A percentile compares a stretch with the other conserved stretches of the same genome.
Evolutionary conservation across 1,140 invertebrate species (phyloP).

Genomic region (Hycleus cichorii): DNA sequence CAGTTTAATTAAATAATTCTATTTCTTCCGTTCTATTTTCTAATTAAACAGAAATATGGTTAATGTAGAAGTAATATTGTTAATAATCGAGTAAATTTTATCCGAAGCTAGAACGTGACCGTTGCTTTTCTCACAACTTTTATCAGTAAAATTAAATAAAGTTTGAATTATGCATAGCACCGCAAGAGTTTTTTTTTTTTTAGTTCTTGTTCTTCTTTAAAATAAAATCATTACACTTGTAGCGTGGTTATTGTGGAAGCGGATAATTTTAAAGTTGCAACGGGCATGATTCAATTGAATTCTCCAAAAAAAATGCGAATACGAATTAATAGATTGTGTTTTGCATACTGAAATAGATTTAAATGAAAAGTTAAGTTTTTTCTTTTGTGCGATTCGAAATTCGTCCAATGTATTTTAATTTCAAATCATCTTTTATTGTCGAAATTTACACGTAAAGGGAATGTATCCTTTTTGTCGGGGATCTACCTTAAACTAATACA

Average conservation of each 20-base stretch:
- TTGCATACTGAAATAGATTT: slow-evolving; percentile 6
- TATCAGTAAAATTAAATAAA: slow-evolving; percentile 11
- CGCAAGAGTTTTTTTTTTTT: neutral
- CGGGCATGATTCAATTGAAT: slow-evolving; percentile 12
- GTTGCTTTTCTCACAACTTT: slow-evolving; percentile 6
- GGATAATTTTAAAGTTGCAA: neutral
- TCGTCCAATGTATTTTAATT: no score
- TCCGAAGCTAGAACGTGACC: slow-evolving; percentile 2
- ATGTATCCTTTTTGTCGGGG: no score
- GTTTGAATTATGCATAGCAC: slow-evolving; percentile 13
- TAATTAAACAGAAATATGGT: no score
- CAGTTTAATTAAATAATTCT: no score
- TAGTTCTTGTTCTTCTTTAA: neutral
- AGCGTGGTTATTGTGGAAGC: neutral
- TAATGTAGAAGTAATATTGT: no score
- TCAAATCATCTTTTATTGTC: no score
- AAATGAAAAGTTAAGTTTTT: neutral
- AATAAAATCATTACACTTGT: slow-evolving; percentile 15
- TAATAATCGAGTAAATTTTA: no score
- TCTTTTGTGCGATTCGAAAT: no score
- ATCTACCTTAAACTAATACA: no score
- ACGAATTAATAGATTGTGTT: slow-evolving; percentile 19
- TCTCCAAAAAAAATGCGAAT: neutral
- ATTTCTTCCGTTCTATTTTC: no score
- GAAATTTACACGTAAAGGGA: no score